Conservation (phyloP, 2,797 vertebrate species). For the Erethizon dorsatum region DNA sequence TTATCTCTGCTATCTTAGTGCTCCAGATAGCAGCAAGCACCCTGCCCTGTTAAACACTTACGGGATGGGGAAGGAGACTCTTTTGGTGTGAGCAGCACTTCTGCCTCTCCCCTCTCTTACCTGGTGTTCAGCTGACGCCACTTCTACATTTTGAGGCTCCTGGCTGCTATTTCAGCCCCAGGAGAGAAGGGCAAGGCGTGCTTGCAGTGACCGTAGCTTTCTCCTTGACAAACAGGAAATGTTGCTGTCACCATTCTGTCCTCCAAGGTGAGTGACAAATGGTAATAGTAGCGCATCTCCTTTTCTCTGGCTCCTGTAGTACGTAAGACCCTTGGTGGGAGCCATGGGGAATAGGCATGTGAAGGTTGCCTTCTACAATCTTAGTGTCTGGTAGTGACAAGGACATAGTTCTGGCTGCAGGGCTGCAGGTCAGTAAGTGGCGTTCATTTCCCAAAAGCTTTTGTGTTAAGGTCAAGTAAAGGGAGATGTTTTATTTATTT, state of each 20-base stretch:
- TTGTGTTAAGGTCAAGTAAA: neutral
- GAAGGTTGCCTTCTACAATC: neutral
- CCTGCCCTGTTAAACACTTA: neutral
- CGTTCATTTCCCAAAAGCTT: neutral
- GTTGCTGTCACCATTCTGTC: neutral
- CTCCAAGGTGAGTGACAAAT: neutral
- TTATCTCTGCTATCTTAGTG: neutral
- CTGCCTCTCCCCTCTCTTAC: neutral
- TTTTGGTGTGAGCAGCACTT: neutral
- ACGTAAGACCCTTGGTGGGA: neutral
- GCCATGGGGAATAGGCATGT: neutral
- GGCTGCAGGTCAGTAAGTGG: neutral
- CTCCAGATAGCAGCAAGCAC: neutral
- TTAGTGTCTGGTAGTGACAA: neutral
- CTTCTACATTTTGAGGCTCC: neutral
- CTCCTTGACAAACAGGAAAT: neutral
- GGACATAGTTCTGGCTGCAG: neutral
- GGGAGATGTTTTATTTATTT: neutral
- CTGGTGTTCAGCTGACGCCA: neutral
- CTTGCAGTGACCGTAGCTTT: neutral
- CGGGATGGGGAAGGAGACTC: neutral
- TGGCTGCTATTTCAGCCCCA: neutral
- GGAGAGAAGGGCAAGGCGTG: slow-evolving; percentile 29
- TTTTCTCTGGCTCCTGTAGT: neutral
- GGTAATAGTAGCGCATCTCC: neutral